phyloP scores from a whole-genome alignment of 2,888 invertebrate genomes.

The Iphiclides podalirius region DNA sequence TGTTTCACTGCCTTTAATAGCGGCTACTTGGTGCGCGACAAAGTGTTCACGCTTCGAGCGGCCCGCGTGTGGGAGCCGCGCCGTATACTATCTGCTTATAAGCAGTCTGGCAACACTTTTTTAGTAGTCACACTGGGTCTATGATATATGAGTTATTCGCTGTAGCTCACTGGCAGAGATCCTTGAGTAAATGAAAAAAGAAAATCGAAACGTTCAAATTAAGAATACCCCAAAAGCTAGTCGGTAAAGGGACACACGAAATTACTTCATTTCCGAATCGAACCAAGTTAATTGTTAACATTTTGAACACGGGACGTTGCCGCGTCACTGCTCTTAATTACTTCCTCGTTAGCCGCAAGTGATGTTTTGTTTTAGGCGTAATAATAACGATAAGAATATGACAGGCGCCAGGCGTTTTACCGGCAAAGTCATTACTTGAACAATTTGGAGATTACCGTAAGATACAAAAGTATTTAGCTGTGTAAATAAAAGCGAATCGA shows the following conservation, averaged over 20 bases:
- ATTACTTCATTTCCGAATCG: too few relatives aligned
- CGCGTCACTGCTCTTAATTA: constrained; percentile 12
- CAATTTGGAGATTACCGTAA: neutral
- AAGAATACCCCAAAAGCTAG: too few relatives aligned
- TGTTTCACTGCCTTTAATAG: constrained; percentile 32
- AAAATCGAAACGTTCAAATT: too few relatives aligned
- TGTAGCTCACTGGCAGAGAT: too few relatives aligned
- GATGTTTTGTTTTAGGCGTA: neutral
- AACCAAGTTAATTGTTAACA: constrained; percentile 10
- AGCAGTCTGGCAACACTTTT: neutral
- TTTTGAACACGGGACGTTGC: constrained; percentile 10
- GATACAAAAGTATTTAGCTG: neutral
- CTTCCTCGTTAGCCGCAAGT: constrained; percentile 1
- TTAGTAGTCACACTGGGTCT: neutral
- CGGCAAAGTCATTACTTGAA: neutral
- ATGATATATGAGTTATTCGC: too few relatives aligned
- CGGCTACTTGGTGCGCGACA: constrained; percentile 30
- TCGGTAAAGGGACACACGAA: too few relatives aligned
- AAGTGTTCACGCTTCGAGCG: constrained; percentile 28
- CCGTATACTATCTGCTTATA: neutral
- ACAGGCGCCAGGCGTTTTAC: neutral
- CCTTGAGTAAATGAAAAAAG: too few relatives aligned
- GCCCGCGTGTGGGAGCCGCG: constrained; percentile 16
- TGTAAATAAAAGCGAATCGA: neutral
- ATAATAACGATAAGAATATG: constrained; percentile 1